Percentiles rank a stretch among this genome's conserved stretches.
Conservation (phyloP, 2,113 vertebrate species). For the Neogobius melanostomus region DNA sequence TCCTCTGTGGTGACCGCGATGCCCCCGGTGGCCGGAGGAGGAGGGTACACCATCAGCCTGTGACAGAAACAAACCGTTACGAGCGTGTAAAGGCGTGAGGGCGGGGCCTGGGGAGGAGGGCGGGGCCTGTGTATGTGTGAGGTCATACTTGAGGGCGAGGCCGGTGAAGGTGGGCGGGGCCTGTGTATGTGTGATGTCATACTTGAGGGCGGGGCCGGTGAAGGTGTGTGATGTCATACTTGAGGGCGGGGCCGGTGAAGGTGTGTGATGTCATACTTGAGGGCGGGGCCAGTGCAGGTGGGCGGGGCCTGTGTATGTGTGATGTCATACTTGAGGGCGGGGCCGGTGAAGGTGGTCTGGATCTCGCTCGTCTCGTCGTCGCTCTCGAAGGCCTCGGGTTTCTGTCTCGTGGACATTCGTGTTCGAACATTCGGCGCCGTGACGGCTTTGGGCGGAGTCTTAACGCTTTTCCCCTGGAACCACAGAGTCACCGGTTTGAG, state of each 20-base stretch:
- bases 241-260: conserved; percentile 80
- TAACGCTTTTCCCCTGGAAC: neutral
- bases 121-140: conserved; percentile 71
- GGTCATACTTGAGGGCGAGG: conserved; percentile 89
- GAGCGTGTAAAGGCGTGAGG: conserved; percentile 80
- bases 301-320: conserved; percentile 80
- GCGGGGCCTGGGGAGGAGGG: conserved; percentile 92
- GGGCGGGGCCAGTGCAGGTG: conserved; percentile 90
- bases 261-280: conserved; percentile 79
- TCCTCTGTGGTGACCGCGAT: conserved; percentile 98
- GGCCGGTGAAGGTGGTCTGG: conserved; percentile 92
- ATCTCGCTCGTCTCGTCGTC: conserved; percentile 91
- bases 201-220: conserved; percentile 85
- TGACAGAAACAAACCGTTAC: conserved; percentile 26
- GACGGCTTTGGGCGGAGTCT: conserved; percentile 5
- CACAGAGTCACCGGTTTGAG: neutral
- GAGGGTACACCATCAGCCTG: conserved; percentile 95
- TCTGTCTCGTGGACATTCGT: conserved; percentile 73
- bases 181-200: conserved; percentile 31
- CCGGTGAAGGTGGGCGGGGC: conserved; percentile 92
- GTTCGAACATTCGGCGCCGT: conserved; percentile 52
- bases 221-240: conserved; percentile 85
- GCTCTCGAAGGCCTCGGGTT: conserved; percentile 58
- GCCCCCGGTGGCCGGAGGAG: conserved; percentile 94
- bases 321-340: conserved; percentile 87